These are phyloP conservation scores for Emys orbicularis DNA, from an alignment of 2,797 vertebrate genomes.

Conservation along the genomic window DNA sequence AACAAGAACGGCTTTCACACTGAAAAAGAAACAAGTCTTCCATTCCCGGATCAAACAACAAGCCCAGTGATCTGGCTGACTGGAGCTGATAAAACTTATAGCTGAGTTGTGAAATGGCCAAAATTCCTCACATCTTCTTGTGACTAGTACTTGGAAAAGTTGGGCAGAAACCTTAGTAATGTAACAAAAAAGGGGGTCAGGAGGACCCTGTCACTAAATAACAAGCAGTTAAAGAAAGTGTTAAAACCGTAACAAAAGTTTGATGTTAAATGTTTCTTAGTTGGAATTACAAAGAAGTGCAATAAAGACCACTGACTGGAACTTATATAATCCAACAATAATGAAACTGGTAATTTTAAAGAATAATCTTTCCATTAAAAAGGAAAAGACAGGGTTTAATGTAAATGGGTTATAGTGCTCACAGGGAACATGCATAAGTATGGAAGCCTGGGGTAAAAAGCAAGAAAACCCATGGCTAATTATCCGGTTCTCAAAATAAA, in stretches of 20 bases:
- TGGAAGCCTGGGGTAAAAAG: not conserved
- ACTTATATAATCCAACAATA: not conserved
- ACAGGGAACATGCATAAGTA: not conserved
- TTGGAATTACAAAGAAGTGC: not conserved
- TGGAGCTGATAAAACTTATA: not conserved
- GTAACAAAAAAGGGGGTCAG: not conserved
- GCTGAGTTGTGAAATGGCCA: not conserved
- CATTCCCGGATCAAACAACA: not conserved
- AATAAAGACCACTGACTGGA: conserved; percentile 12
- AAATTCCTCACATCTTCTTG: not conserved
- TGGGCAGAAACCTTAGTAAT: not conserved
- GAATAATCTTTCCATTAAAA: not conserved
- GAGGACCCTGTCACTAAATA: not conserved
- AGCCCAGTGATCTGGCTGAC: not conserved
- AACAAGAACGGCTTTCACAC: not conserved
- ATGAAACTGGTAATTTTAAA: not conserved
- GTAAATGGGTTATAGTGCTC: not conserved
- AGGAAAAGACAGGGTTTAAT: not conserved
- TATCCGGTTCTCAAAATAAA: not conserved
- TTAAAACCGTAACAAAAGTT: not conserved
- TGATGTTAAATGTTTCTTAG: conserved; percentile 5
- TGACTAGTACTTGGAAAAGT: not conserved
- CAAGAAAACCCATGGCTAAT: not conserved
- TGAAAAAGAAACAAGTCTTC: not conserved
- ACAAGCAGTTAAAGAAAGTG: not conserved